These are phyloP conservation scores for Drosophila mettleri DNA, from an alignment of 2,888 invertebrate species.

Conservation along the genomic window DNA sequence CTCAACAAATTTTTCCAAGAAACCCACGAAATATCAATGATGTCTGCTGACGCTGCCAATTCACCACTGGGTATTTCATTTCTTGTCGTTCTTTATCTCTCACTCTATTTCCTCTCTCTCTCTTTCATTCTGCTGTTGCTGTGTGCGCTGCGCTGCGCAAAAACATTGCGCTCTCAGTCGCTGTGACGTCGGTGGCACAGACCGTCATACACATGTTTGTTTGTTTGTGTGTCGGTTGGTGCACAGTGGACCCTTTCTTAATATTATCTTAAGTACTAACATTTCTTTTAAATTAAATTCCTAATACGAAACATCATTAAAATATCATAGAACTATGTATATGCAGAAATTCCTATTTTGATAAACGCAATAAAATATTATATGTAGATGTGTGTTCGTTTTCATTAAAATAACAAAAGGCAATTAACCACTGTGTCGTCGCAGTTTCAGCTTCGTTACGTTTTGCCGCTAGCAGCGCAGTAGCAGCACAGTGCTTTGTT, in stretches of 20 bases:
- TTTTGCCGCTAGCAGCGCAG: slow-evolving; percentile 63
- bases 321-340: background rate
- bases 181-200: slow-evolving; percentile 33
- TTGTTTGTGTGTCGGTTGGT: slow-evolving; percentile 35
- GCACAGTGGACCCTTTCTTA: slow-evolving; percentile 24
- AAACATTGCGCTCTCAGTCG: slow-evolving; percentile 60
- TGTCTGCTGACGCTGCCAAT: slow-evolving; percentile 48
- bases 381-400: background rate
- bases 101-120: background rate
- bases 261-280: background rate
- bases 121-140: slow-evolving; percentile 39
- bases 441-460: slow-evolving; percentile 55
- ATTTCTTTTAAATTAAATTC: background rate
- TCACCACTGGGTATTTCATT: slow-evolving; percentile 51
- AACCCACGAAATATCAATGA: slow-evolving; percentile 24
- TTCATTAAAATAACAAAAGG: background rate
- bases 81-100: slow-evolving; percentile 16
- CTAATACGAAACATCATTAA: background rate
- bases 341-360: background rate
- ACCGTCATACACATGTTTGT: slow-evolving; percentile 40
- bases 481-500: slow-evolving; percentile 57
- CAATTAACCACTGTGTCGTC: slow-evolving; percentile 35
- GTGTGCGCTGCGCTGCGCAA: slow-evolving; percentile 71
- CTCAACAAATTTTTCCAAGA: slow-evolving; percentile 24
- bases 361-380: background rate